Conservation (phyloP, 2,113 vertebrate genomes). For the Hippopotamus amphibius region DNA sequence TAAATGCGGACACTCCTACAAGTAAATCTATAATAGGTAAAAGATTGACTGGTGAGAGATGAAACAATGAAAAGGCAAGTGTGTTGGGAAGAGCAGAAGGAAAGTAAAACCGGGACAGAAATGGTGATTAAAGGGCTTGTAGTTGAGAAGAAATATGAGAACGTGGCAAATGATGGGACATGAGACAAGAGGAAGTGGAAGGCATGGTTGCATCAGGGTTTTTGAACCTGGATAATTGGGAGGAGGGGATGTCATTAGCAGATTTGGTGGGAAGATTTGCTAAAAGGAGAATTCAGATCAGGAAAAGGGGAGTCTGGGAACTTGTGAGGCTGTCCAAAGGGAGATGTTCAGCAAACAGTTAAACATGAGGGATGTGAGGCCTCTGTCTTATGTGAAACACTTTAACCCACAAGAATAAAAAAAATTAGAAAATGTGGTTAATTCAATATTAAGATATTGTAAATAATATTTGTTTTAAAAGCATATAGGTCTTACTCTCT, state of each 20-base stretch:
- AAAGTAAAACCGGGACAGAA: neutral
- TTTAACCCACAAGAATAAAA: neutral
- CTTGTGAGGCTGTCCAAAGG: rapidly evolving
- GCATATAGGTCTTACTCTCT: neutral
- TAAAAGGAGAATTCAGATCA: neutral
- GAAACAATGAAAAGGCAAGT: neutral
- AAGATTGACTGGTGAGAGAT: neutral
- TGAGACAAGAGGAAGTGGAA: neutral
- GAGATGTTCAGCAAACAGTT: neutral
- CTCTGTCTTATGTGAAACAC: neutral
- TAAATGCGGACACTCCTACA: neutral
- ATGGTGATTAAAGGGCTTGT: neutral
- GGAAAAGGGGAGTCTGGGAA: too few species aligned
- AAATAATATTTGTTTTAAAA: neutral
- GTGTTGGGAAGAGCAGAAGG: neutral
- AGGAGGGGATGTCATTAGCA: neutral
- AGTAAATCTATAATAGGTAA: neutral
- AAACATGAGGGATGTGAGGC: neutral
- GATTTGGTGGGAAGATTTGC: neutral
- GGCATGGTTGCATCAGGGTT: rapidly evolving
- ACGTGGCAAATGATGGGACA: neutral
- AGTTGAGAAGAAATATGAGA: neutral
- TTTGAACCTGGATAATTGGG: neutral
- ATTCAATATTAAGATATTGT: neutral
- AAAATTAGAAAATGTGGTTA: neutral